phyloP scores from a whole-genome alignment of 2,113 vertebrate genomes.

The Apeltes quadracus region DNA sequence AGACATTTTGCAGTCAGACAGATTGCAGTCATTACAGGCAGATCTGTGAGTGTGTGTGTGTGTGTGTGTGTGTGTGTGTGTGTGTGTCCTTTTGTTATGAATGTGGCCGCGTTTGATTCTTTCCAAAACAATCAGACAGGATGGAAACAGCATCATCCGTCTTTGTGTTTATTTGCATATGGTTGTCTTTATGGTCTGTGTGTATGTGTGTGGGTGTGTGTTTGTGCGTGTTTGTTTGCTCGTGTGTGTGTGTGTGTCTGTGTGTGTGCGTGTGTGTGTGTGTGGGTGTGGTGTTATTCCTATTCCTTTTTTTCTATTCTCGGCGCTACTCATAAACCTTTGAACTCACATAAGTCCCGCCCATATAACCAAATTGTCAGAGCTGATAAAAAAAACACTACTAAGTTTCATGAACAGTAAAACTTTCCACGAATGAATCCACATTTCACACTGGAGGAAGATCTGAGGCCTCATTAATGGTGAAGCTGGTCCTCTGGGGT shows the following conservation, averaged over 20 bases:
- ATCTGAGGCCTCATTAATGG: neutral
- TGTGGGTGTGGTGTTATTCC: neutral
- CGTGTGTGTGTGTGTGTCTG: too few species aligned
- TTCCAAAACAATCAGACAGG: constrained; percentile 10
- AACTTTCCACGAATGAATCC: neutral
- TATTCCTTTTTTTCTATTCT: neutral
- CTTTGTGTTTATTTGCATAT: constrained; percentile 8
- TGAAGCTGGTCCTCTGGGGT: neutral
- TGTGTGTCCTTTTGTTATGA: neutral
- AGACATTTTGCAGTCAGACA: constrained; percentile 4
- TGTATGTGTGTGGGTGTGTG: neutral
- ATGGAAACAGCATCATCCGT: constrained; percentile 16
- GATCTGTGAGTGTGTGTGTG: constrained; percentile 22
- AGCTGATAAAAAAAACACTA: neutral
- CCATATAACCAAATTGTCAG: neutral
- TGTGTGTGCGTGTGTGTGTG: too few species aligned
- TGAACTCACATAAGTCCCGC: neutral
- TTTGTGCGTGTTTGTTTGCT: neutral
- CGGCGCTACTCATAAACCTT: neutral
- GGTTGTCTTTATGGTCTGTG: constrained; percentile 3
- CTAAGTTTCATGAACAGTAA: neutral
- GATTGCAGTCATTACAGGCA: constrained; percentile 26
- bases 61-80: constrained; percentile 9
- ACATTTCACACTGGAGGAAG: neutral
- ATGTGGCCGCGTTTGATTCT: constrained; percentile 1